Percentiles rank a stretch among this genome's conserved stretches.
phyloP scores from a whole-genome alignment of 2,888 invertebrate species.

The Rotaria magnacalcarata region DNA sequence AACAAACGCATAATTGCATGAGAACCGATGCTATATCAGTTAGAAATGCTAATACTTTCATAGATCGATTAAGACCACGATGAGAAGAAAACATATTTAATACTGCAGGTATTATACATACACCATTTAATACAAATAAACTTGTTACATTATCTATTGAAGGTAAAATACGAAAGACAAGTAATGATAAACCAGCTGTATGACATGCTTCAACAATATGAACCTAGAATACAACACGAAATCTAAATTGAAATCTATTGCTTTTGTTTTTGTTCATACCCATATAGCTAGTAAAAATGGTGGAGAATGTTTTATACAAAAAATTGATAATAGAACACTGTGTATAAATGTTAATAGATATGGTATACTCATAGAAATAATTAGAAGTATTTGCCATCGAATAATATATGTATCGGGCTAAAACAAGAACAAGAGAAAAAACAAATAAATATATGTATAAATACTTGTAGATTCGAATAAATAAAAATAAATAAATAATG shows the following conservation, averaged over 20 bases:
- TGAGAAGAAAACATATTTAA: slow-evolving; percentile 43
- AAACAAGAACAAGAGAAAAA: not conserved
- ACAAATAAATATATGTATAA: not conserved
- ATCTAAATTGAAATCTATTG: not conserved
- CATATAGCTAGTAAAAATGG: slow-evolving; percentile 6
- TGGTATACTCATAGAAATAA: slow-evolving; percentile 35
- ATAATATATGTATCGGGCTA: slow-evolving; percentile 41
- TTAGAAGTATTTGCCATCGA: slow-evolving; percentile 40
- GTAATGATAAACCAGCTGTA: slow-evolving; percentile 39
- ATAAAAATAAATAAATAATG: not conserved
- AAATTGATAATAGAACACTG: slow-evolving; percentile 36
- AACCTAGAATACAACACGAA: not conserved
- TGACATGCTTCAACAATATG: slow-evolving; percentile 40
- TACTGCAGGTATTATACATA: slow-evolving; percentile 43
- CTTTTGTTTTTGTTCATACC: not conserved
- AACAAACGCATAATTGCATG: slow-evolving; percentile 33
- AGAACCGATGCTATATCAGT: slow-evolving; percentile 38
- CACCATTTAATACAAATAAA: slow-evolving; percentile 42
- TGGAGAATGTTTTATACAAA: slow-evolving; percentile 34
- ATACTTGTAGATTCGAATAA: not conserved
- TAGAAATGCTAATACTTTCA: slow-evolving; percentile 36
- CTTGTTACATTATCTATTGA: slow-evolving; percentile 41
- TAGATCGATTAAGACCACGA: slow-evolving; percentile 40
- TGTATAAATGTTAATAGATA: slow-evolving; percentile 42
- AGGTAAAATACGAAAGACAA: slow-evolving; percentile 42